phyloP scores from a whole-genome alignment of 2,888 invertebrate species.

The Sinelater perroti region DNA sequence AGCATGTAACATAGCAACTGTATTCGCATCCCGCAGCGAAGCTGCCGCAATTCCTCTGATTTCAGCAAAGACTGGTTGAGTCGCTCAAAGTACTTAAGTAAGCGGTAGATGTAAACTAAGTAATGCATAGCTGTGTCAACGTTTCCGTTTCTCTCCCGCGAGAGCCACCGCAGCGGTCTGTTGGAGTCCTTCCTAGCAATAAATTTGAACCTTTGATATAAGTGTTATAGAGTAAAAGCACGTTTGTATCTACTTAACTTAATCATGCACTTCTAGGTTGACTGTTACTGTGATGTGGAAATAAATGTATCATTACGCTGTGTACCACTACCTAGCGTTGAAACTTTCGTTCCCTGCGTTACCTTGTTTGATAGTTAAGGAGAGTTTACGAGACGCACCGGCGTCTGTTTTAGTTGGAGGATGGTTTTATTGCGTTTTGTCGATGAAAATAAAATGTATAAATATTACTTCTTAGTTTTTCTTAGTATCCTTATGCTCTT shows the following conservation, averaged over 20 bases:
- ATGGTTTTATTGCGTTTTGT: slow-evolving; percentile 1
- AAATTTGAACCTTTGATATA: slow-evolving; percentile 36
- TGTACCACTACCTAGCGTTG: slow-evolving; percentile 7
- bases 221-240: slow-evolving; percentile 39
- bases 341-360: not conserved
- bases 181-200: slow-evolving; percentile 38
- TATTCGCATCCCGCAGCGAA: no score
- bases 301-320: slow-evolving; percentile 28
- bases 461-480: not conserved
- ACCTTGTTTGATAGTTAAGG: no score
- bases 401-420: no score
- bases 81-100: no score
- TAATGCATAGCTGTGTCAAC: no score
- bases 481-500: not conserved
- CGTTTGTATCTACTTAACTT: slow-evolving; percentile 38
- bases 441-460: slow-evolving; percentile 11
- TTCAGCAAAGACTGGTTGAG: no score
- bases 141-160: no score
- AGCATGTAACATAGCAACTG: no score
- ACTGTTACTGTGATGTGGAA: slow-evolving; percentile 39
- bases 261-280: slow-evolving; percentile 39
- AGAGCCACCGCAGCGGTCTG: slow-evolving; percentile 22
- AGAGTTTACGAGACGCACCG: no score
- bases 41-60: no score
- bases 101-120: no score